phyloP scores from a whole-genome alignment of 2,113 vertebrate species.

The Myotis davidii region DNA sequence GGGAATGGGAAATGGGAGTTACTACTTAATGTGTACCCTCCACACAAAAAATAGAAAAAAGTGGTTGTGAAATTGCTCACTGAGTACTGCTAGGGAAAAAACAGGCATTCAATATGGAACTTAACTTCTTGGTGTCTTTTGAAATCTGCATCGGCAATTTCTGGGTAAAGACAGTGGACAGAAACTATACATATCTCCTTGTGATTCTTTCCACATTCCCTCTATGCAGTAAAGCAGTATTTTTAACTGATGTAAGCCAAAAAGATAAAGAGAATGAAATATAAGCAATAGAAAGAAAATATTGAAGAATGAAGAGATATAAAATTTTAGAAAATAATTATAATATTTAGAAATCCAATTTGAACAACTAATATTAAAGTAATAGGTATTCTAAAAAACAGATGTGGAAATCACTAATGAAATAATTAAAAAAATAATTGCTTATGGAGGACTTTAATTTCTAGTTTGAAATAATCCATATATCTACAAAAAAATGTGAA shows the following conservation, averaged over 20 bases:
- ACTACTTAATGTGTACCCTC: background rate
- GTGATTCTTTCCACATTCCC: background rate
- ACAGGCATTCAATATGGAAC: background rate
- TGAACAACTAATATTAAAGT: background rate
- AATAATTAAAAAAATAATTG: background rate
- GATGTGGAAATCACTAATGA: background rate
- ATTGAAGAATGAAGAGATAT: background rate
- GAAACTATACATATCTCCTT: background rate
- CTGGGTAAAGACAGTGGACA: background rate
- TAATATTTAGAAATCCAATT: background rate
- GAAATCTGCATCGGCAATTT: background rate
- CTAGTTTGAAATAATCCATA: background rate
- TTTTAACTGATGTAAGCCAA: background rate
- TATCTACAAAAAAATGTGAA: background rate
- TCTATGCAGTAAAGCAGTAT: background rate
- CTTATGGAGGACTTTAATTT: background rate
- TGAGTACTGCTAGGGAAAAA: background rate
- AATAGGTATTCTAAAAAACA: background rate
- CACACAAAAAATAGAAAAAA: background rate
- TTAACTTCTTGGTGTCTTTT: background rate
- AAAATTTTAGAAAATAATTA: background rate
- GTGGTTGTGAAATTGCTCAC: background rate
- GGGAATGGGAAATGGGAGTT: background rate
- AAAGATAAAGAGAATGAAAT: background rate
- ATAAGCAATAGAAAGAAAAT: background rate